Base-by-base conservation (phyloP, 2,888 invertebrate species). In the Chorisops tibialis region DNA sequence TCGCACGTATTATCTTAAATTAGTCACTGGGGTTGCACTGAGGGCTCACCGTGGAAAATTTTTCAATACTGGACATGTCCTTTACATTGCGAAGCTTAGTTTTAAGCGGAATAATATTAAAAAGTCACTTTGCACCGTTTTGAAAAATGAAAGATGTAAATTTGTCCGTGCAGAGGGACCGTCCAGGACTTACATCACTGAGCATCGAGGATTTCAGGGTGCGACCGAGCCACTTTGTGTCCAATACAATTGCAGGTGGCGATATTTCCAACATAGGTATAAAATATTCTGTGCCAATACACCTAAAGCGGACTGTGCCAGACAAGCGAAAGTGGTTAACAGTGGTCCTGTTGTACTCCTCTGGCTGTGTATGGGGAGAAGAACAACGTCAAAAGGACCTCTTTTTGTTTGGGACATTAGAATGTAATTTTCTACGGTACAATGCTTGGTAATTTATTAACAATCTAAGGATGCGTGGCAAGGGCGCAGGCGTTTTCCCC, bases 401-500 rank as follows among this genome's bases (percentile, higher is more conserved):
- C 24, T 52, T 45, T 35, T 59, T 52, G 63, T 59, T 59, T 60
- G 51, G 47, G 54, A 43, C 50, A 47, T 45, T 43, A 62, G 70
- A 68, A 62, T 58, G 39, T 43, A 62, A 62, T 58, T 47, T 39
- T 41, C 56, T 38, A 37, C 48, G 37, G 58, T 39, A 38, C 54
- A 62, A 45, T 47, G 30, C 47, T 61, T 47, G 41, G 49, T 54
- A 62, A 54, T 3, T 63, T 73, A 73, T 72, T 72, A 71, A 72
- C 71, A 72, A 71, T 72, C 70, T 68, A 69, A 63, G 54, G 69
- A 65, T 35, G 43, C 56, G 56, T 56, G 45, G 18, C 45, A 68
- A 76, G 68, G 64, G 75, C 76, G 77, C 76, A 77, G 72, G 77
- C 76, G 76, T 74, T 75, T 61, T 77, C 69, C 77, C 76, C 76